Base-by-base conservation (phyloP, 1,140 invertebrate genomes). In the Pachyrhynchus sulphureomaculatus region DNA sequence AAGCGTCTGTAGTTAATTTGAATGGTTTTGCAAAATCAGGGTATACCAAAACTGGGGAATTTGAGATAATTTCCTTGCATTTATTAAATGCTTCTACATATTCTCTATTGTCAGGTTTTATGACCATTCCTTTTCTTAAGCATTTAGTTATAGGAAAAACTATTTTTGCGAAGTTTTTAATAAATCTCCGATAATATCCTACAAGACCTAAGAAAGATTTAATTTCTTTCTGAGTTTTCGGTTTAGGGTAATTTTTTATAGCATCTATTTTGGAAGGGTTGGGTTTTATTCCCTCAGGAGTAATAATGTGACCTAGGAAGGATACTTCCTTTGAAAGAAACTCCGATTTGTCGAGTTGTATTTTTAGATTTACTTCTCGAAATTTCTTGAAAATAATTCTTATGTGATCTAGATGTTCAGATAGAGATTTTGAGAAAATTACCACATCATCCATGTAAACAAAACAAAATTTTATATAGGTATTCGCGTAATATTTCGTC, bases 401-500 rank as follows among this genome's bases (percentile, higher is more conserved):
- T 8, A 71, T 41, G n/a, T 67, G 62, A 18, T 65, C 37, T 15
- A 66, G 37, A 42, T 71, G 70, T 62, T 71, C 66, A 32, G 57
- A 59, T 24, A 66, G 17, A 15, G 49, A 61, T 49, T 37, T 60
- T 6, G 53, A 49, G 41, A 62, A 71, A 2, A 70, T 47, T 18
- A 70, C 49, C 5, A 69, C 63, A 29, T 77, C 75, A 39, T 78
- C 76, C 15, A 77, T 45, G 51, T 75, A 79, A 12, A 69, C 68
- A 15, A 69, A 26, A 49, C 65, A 73, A 9, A 12, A 41, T n/a
- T n/a, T 21, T 59, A 17, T 67, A 49, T 36, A 67, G 59, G 1
- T 72, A 39, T 12, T 68, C 68, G 24, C 20, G 42, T n/a, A 78
- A 53, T 9, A 76, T n/a, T 13, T 55, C 60, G 37, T 76, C 70